Percentiles rank a stretch among this genome's conserved stretches.
Evolutionary conservation across 2,113 vertebrate genomes (phyloP).

Genomic region (Casuarius casuarius): DNA sequence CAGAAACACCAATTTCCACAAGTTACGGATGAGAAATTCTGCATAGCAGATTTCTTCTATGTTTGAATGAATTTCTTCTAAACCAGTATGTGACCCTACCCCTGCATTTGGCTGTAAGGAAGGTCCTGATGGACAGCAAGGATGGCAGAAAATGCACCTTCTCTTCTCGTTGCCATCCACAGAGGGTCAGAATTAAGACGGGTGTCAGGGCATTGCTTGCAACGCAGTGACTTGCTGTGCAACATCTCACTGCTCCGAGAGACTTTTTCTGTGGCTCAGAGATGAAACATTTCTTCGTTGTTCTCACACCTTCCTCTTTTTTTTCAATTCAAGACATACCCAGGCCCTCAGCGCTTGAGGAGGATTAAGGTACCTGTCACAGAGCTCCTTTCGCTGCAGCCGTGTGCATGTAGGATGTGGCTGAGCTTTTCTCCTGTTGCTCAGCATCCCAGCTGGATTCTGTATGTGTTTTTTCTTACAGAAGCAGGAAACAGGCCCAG

Average conservation of each 20-base stretch:
- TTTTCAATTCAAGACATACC: neutral
- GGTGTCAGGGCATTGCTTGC: neutral
- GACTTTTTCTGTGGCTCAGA: neutral
- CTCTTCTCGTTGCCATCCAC: neutral
- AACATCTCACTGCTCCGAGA: neutral
- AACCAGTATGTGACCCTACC: accelerated
- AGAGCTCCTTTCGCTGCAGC: neutral
- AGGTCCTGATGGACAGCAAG: neutral
- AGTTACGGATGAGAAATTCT: neutral
- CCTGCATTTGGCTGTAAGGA: neutral
- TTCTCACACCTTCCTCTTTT: neutral
- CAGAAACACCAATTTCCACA: neutral
- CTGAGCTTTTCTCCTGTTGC: neutral
- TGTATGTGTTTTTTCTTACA: neutral
- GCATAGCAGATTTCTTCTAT: neutral
- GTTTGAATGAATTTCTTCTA: neutral
- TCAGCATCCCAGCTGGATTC: accelerated
- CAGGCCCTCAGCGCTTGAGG: neutral
- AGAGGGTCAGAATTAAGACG: neutral
- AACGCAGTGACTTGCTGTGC: neutral
- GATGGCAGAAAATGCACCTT: neutral
- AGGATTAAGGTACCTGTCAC: slow-evolving; percentile 12
- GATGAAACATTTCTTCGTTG: neutral
- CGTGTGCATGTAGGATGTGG: accelerated
- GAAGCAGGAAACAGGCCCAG: neutral